Conservation (phyloP, 30 jellyfish, hydroid and myxozoan species). For the Cassiopea xamachana region DNA sequence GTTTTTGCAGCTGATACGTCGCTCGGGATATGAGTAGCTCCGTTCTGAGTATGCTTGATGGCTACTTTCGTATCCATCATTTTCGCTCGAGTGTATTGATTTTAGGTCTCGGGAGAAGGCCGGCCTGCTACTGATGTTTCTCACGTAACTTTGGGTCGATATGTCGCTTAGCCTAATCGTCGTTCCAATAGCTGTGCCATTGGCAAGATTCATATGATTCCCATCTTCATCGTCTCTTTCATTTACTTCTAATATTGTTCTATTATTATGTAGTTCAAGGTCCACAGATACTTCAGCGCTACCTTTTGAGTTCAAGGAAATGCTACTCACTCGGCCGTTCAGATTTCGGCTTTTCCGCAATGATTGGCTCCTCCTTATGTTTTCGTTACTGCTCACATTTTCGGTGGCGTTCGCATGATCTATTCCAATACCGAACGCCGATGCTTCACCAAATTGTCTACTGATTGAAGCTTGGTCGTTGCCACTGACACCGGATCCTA, state of each 20-base stretch:
- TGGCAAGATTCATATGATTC: neutral
- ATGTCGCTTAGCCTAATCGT: constrained; percentile 14
- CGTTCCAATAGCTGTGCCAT: constrained; percentile 24
- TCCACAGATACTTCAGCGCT: constrained; percentile 43
- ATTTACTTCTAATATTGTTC: neutral
- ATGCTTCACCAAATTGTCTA: neutral
- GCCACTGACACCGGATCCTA: neutral
- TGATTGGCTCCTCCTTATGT: constrained; percentile 18
- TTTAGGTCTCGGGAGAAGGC: constrained; percentile 10
- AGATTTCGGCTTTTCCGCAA: neutral
- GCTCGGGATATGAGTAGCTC: constrained; percentile 25
- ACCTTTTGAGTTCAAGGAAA: constrained; percentile 11
- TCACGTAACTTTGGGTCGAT: constrained; percentile 22
- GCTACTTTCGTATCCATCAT: constrained; percentile 66
- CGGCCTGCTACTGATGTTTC: constrained; percentile 12
- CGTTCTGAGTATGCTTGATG: constrained; percentile 43
- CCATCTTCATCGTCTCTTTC: constrained; percentile 5
- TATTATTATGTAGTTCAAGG: constrained; percentile 5
- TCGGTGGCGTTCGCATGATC: neutral
- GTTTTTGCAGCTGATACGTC: neutral
- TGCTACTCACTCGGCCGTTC: neutral
- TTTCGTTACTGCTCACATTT: neutral
- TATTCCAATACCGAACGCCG: neutral
- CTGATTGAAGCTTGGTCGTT: constrained; percentile 2
- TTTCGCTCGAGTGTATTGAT: constrained; percentile 63